Evolutionary conservation across 2,888 invertebrate species (phyloP).

Genomic region (Subacronicta megacephala): DNA sequence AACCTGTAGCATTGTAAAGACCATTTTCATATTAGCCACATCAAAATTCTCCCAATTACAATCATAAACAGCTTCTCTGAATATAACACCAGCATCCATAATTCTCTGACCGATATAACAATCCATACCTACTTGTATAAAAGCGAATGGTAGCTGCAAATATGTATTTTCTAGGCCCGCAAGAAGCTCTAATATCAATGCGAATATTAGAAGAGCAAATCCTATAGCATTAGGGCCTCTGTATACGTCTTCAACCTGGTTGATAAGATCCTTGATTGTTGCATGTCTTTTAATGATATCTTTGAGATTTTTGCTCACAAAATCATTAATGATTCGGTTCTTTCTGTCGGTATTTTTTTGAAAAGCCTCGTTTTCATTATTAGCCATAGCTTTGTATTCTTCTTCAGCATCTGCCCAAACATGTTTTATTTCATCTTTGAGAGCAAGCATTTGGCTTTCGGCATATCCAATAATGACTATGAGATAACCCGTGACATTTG

Average conservation of each 20-base stretch:
- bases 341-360: neutral
- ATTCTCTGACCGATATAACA: constrained; percentile 73
- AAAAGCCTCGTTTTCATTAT: neutral
- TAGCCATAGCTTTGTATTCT: constrained; percentile 8
- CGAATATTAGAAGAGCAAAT: constrained; percentile 56
- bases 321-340: constrained; percentile 37
- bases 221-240: constrained; percentile 62
- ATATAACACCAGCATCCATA: constrained; percentile 66
- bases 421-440: constrained; percentile 36
- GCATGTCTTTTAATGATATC: constrained; percentile 58
- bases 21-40: constrained; percentile 67
- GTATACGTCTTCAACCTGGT: constrained; percentile 57
- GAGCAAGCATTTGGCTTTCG: constrained; percentile 42
- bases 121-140: constrained; percentile 66
- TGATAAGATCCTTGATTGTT: constrained; percentile 51
- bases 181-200: constrained; percentile 61
- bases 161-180: constrained; percentile 70
- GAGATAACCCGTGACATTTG: constrained; percentile 42
- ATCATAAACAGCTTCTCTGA: constrained; percentile 70
- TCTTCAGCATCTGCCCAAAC: constrained; percentile 51
- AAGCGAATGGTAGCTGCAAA: constrained; percentile 63
- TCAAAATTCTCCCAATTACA: constrained; percentile 79
- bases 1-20: constrained; percentile 69
- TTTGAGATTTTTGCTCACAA: constrained; percentile 42
- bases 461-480: constrained; percentile 44